These are phyloP conservation scores for Scleropages formosus DNA, from an alignment of 2,797 vertebrate genomes.

Conservation along the genomic window DNA sequence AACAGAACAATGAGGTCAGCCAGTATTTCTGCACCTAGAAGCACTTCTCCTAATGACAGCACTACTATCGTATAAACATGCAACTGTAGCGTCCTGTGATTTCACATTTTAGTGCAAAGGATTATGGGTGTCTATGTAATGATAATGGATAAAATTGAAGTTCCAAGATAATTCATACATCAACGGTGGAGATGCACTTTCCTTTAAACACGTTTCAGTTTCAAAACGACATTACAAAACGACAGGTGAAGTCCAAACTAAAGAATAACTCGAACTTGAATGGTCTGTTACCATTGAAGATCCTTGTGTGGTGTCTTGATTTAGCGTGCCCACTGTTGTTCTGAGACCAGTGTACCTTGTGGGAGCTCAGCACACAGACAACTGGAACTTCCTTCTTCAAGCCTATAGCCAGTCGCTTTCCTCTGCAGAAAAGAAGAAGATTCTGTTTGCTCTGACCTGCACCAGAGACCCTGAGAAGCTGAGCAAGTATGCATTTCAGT, in stretches of 20 bases:
- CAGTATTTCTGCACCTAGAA: neutral
- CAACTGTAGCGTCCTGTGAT: no score
- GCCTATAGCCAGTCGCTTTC: constrained; percentile 30
- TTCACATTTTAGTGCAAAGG: no score
- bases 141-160: no score
- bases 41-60: neutral
- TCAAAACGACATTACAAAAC: no score
- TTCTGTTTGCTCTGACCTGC: constrained; percentile 30
- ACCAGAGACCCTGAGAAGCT: constrained; percentile 31
- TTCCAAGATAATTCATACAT: no score
- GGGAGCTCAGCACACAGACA: constrained; percentile 28
- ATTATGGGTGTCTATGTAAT: no score
- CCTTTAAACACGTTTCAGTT: no score
- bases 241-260: no score
- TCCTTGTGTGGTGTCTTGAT: constrained; percentile 5
- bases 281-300: no score
- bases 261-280: no score
- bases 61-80: no score
- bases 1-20: constrained; percentile 26
- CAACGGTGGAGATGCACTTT: no score
- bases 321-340: constrained; percentile 29
- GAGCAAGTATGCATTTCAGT: constrained; percentile 18
- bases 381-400: constrained; percentile 30
- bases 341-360: constrained; percentile 29
- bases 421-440: constrained; percentile 30